phyloP scores from a whole-genome alignment of 2,888 invertebrate genomes.

The Loripinus fragilis region DNA sequence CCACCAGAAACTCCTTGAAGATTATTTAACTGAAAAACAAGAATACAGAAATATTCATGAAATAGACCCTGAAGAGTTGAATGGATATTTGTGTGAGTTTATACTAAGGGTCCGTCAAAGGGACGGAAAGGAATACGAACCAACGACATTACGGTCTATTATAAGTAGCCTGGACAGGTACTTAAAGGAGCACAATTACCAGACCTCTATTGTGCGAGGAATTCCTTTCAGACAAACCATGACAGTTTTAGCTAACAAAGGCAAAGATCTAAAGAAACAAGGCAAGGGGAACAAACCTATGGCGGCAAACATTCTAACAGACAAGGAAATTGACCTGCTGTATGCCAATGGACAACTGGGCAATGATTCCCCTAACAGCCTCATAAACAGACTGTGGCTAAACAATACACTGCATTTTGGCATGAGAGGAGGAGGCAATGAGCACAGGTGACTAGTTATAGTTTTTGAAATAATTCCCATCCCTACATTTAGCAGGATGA shows the following conservation, averaged over 20 bases:
- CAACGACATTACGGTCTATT: slow-evolving; percentile 4
- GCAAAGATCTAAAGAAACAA: slow-evolving; percentile 18
- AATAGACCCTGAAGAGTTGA: background rate
- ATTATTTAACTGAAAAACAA: background rate
- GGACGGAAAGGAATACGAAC: slow-evolving; percentile 23
- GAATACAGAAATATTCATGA: slow-evolving; percentile 2
- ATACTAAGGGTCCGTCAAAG: slow-evolving; percentile 16
- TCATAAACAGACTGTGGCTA: slow-evolving; percentile 4
- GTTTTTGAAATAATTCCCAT: background rate
- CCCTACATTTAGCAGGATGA: background rate
- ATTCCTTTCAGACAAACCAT: background rate
- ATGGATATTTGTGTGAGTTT: slow-evolving; percentile 3
- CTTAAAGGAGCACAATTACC: slow-evolving; percentile 1
- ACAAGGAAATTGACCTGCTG: background rate
- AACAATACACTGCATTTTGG: slow-evolving; percentile 20
- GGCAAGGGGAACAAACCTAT: slow-evolving; percentile 9
- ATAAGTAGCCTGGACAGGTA: slow-evolving; percentile 12
- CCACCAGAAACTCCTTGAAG: background rate
- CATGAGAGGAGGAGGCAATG: slow-evolving; percentile 13
- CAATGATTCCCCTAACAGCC: background rate
- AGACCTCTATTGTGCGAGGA: background rate
- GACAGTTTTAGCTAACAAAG: slow-evolving; percentile 10
- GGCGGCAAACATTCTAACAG: background rate
- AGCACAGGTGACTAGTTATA: background rate
- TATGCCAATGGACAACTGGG: slow-evolving; percentile 2